These are phyloP conservation scores for Omphaloscelis lunosa DNA, from an alignment of 2,888 invertebrate species.

Conservation along the genomic window DNA sequence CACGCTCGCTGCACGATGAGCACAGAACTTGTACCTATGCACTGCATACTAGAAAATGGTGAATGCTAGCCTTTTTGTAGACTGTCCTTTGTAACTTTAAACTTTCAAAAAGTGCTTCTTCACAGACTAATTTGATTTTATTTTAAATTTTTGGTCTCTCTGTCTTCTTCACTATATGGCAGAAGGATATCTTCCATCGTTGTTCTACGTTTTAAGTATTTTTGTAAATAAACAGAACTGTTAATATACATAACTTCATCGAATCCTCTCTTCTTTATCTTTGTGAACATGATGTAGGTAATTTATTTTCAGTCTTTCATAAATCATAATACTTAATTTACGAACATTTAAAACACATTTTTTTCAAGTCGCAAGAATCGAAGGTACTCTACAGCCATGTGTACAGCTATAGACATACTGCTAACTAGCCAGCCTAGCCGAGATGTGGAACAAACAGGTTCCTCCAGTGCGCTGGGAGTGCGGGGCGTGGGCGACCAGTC, in stretches of 20 bases:
- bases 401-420: background rate
- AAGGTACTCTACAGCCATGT: background rate
- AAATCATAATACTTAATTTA: background rate
- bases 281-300: too few species aligned
- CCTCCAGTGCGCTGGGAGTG: background rate
- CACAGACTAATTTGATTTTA: background rate
- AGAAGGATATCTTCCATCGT: background rate
- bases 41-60: background rate
- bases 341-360: background rate
- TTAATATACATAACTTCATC: background rate
- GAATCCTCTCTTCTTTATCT: background rate
- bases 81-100: background rate
- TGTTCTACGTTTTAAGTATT: background rate
- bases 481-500: background rate
- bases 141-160: too few species aligned
- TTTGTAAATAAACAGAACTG: background rate
- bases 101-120: background rate
- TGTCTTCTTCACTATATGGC: background rate
- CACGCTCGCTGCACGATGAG: conserved; percentile 13
- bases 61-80: background rate
- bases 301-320: background rate
- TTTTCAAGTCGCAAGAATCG: background rate
- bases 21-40: conserved; percentile 2
- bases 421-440: background rate
- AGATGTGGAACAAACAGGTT: conserved; percentile 24